Percentiles rank a stretch among this genome's conserved stretches.
Evolutionary conservation across 2,888 invertebrate genomes (phyloP).

Genomic region (Dynastes grantii): DNA sequence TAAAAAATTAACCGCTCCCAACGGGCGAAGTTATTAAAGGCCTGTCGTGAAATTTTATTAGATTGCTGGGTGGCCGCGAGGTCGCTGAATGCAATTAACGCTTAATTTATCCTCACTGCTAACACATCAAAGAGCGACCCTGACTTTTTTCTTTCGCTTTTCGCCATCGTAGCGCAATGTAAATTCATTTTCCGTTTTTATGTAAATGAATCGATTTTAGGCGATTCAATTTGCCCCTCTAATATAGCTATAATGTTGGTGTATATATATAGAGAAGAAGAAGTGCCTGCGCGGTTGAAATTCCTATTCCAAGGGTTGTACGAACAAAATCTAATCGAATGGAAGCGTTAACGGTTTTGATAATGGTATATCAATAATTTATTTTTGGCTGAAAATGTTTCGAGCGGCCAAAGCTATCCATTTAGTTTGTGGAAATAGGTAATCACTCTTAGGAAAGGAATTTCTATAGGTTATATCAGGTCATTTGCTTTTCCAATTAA

Average conservation of each 20-base stretch:
- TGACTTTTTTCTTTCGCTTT: neutral
- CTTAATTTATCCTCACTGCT: slow-evolving; percentile 16
- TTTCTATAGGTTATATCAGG: no score
- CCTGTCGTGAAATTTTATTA: slow-evolving; percentile 36
- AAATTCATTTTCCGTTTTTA: slow-evolving; percentile 36
- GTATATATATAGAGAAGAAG: no score
- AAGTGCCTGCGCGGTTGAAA: neutral
- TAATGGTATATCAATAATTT: neutral
- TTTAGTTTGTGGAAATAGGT: no score
- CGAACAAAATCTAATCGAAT: slow-evolving; percentile 8
- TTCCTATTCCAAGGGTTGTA: neutral
- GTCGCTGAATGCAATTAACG: slow-evolving; percentile 37
- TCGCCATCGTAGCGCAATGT: neutral
- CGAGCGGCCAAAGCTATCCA: no score
- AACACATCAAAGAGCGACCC: slow-evolving; percentile 16
- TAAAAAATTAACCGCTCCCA: slow-evolving; percentile 25
- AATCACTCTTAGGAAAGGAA: no score
- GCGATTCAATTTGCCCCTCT: neutral
- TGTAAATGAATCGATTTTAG: slow-evolving; percentile 18
- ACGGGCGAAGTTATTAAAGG: slow-evolving; percentile 33
- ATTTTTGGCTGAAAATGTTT: neutral
- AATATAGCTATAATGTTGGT: neutral
- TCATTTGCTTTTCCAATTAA: no score
- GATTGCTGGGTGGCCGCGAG: slow-evolving; percentile 27
- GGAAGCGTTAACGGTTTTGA: slow-evolving; percentile 4